Evolutionary conservation across 2,888 invertebrate species (phyloP).

Genomic region (Trypoxylon attenuatum): DNA sequence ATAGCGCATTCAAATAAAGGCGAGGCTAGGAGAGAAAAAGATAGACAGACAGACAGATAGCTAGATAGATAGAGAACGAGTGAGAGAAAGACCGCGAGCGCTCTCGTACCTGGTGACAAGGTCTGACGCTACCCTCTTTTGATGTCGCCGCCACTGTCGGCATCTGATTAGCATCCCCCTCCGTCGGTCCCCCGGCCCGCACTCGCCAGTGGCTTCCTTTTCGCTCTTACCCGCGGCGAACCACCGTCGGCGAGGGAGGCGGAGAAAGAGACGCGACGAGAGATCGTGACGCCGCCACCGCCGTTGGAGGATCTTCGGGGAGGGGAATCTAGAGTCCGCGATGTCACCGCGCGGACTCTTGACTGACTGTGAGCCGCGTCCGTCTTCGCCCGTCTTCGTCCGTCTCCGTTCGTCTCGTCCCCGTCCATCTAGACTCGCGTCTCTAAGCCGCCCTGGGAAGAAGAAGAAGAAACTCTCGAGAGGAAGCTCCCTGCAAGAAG

Average conservation of each 20-base stretch:
- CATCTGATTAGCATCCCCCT: conserved; percentile 73
- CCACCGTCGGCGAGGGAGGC: background rate
- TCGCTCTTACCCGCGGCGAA: conserved; percentile 1
- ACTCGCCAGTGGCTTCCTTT: conserved; percentile 17
- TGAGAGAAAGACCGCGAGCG: too few relatives aligned
- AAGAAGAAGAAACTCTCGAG: conserved; percentile 13
- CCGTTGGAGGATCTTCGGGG: conserved; percentile 25
- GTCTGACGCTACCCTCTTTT: conserved; percentile 67
- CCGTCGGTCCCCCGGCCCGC: conserved; percentile 39
- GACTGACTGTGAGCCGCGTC: conserved; percentile 65
- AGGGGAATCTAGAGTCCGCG: conserved; percentile 47
- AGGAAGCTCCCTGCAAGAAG: conserved; percentile 46
- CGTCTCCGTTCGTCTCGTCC: too few relatives aligned
- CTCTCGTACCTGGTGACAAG: conserved; percentile 65
- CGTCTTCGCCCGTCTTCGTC: conserved; percentile 62
- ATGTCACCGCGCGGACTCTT: conserved; percentile 62
- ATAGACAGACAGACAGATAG: too few relatives aligned
- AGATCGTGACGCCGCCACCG: background rate
- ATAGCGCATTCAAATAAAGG: conserved; percentile 69
- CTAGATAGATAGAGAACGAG: too few relatives aligned
- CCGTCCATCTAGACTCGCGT: conserved; percentile 56
- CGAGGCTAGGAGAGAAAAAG: conserved; percentile 47
- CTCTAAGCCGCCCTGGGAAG: conserved; percentile 30
- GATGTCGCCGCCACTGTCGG: conserved; percentile 71
- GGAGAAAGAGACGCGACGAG: conserved; percentile 7